These are phyloP conservation scores for Leptinotarsa rubiginosa DNA, from an alignment of 2,888 invertebrate genomes.

Conservation along the genomic window DNA sequence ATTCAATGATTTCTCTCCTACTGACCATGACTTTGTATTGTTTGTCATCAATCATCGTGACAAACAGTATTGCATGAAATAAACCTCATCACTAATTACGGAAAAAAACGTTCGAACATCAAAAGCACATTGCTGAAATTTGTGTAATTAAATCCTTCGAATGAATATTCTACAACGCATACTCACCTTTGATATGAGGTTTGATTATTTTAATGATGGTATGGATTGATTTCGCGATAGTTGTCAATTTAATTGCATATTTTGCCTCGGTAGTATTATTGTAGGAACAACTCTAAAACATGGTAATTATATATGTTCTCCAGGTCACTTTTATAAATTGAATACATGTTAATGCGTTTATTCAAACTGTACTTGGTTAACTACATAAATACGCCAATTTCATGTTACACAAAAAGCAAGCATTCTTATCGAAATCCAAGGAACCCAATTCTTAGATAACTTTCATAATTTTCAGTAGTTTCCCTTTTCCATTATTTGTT, in stretches of 20 bases:
- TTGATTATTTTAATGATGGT: conserved; percentile 9
- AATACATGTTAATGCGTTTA: neutral
- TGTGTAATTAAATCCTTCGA: conserved; percentile 6
- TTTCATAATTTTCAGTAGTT: too few species aligned
- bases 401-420: neutral
- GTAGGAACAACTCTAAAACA: conserved; percentile 1
- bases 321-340: conserved; percentile 3
- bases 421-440: too few species aligned
- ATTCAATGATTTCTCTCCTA: neutral
- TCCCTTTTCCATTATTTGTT: too few species aligned
- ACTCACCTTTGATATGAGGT: conserved; percentile 5
- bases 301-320: conserved; percentile 9
- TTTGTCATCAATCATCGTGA: neutral
- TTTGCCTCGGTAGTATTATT: neutral
- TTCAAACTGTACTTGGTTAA: neutral
- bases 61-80: neutral
- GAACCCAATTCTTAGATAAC: too few species aligned
- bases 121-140: conserved; percentile 19
- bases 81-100: neutral
- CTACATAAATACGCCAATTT: neutral
- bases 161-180: conserved; percentile 10
- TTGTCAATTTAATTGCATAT: conserved; percentile 10
- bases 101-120: conserved; percentile 16
- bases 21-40: conserved; percentile 7
- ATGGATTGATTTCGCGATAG: conserved; percentile 13